Evolutionary conservation across 2,888 invertebrate species (phyloP), one percentile per base, ranked within the genome.

Genomic region (Lithophane semibrunnea): DNA sequence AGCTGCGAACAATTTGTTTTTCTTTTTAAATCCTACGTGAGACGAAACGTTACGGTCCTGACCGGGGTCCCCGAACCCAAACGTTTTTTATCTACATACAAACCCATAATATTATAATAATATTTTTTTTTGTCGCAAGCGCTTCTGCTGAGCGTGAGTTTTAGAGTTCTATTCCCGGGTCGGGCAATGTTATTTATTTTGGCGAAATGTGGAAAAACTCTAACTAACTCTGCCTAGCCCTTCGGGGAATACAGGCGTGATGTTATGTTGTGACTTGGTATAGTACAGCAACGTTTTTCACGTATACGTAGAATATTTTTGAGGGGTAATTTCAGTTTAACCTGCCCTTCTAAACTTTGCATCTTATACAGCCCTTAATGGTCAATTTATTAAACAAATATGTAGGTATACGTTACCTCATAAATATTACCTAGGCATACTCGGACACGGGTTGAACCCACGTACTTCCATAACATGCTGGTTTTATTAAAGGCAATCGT

Each of bases 401-500:
- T 63, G 66, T 67, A 49, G 60, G 64, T 76, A 65, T 75, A 29
- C 29, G 29, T 29, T 29, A 72, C 68, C 73, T 72, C 70, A 79
- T 71, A 74, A 82, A 76, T 71, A 79, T 74, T 72, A 54, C 54
- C 70, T 24, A 49, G 60, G 49, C 67, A 63, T 67, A 60, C 66
- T 56, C 21, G 60, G 65, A 69, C 75, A 49, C 18, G 63, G 76
- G 77, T 69, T 37, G 54, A 52, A 74, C 77, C 74, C 85, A 83
- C 83, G 81, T 85, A 83, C 70, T 24, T 21, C 54, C 70, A 81
- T 83, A 80, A 69, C 69, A 42, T 61, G 58, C 74, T 56, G 81
- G 83, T 79, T 80, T 78, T 83, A 85, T 77, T 72, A 78, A 73
- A 76, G 70, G 69, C 52, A 54, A 83, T 82, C 67, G 21, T 81